These are phyloP conservation scores for Phasia obesa DNA, from an alignment of 2,888 invertebrate genomes.

Conservation along the genomic window DNA sequence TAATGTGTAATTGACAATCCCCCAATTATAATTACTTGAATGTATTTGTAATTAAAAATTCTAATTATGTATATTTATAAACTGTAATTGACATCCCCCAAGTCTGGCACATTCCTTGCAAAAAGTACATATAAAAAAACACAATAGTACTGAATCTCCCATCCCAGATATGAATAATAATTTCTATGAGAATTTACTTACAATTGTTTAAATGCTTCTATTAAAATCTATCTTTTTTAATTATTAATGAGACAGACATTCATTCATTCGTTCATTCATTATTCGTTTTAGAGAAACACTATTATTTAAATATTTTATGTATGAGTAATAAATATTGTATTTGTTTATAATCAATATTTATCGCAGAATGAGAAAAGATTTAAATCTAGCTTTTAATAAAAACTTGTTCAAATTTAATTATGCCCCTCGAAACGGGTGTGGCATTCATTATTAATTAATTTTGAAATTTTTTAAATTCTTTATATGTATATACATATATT, in stretches of 20 bases:
- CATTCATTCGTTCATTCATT: constrained; percentile 34
- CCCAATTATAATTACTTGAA: too few species aligned
- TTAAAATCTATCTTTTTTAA: constrained; percentile 39
- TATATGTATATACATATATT: too few species aligned
- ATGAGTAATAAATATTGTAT: constrained; percentile 50
- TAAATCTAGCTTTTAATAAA: constrained; percentile 30
- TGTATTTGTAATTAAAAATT: too few species aligned
- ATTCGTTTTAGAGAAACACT: constrained; percentile 10
- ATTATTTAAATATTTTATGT: constrained; percentile 45
- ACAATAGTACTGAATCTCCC: too few species aligned
- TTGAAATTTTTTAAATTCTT: too few species aligned
- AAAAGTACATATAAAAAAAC: too few species aligned
- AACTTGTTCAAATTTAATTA: constrained; percentile 8
- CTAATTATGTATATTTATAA: too few species aligned
- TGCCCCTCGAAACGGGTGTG: constrained; percentile 20
- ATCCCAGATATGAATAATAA: neutral
- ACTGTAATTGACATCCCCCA: too few species aligned
- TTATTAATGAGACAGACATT: constrained; percentile 58
- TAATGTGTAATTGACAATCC: too few species aligned
- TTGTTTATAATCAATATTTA: constrained; percentile 11
- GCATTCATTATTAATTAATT: neutral
- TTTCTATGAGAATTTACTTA: constrained; percentile 43
- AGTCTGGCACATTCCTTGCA: too few species aligned
- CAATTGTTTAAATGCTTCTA: constrained; percentile 46
- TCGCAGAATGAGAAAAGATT: constrained; percentile 24